Evolutionary conservation across 2,888 invertebrate species (phyloP).

Genomic region (Xestoiulus laeticollis): DNA sequence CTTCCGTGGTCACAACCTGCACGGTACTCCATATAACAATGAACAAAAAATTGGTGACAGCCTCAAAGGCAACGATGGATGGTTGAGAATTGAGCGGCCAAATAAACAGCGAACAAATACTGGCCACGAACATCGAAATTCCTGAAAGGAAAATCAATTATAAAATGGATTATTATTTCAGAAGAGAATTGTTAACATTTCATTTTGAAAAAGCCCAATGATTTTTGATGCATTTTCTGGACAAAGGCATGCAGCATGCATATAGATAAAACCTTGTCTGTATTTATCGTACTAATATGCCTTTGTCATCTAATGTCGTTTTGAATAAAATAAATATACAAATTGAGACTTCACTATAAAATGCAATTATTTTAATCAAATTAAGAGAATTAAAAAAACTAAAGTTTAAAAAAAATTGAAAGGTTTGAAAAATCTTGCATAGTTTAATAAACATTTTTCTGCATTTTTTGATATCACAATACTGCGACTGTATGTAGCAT

Average conservation of each 20-base stretch:
- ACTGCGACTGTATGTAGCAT: too few species aligned
- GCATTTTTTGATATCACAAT: too few species aligned
- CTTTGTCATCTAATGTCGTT: not conserved
- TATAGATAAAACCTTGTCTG: not conserved
- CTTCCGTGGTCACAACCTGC: conserved; percentile 66
- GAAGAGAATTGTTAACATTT: not conserved
- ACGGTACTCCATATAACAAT: conserved; percentile 67
- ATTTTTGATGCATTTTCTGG: not conserved
- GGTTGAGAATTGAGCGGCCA: conserved; percentile 65
- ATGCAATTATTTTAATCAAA: too few species aligned
- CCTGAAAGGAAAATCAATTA: conserved; percentile 60
- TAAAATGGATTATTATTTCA: not conserved
- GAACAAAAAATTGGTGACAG: conserved; percentile 66
- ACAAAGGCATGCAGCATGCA: not conserved
- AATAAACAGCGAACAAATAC: conserved; percentile 64
- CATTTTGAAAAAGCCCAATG: not conserved
- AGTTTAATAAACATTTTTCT: too few species aligned
- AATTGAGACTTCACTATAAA: too few species aligned
- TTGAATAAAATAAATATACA: not conserved
- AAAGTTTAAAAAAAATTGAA: too few species aligned
- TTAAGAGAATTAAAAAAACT: too few species aligned
- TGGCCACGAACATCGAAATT: conserved; percentile 65
- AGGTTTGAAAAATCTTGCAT: too few species aligned
- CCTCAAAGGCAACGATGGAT: conserved; percentile 66
- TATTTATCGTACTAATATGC: not conserved